Evolutionary conservation across 2,888 invertebrate species (phyloP), one percentile per base, ranked within the genome.

Genomic region (Melieria crassipennis): DNA sequence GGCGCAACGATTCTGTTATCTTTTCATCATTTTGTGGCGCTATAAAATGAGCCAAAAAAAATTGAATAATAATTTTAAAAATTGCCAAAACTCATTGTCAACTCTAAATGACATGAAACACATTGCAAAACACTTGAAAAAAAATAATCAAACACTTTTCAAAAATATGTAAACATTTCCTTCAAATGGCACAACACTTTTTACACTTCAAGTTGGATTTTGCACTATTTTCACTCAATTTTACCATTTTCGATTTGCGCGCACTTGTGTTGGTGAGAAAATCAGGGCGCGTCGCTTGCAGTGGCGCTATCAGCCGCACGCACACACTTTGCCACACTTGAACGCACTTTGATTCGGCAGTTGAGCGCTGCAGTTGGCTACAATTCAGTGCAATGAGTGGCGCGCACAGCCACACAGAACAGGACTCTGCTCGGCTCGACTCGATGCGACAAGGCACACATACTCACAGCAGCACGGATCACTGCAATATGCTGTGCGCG

Each of bases 401-500:
- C 48, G 48, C 43, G 60, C 16, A 60, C 46, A 16, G 10, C 57
- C 42, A 46, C 60, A 60, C 55, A 47, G 30, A 52, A 58, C 50
- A 16, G 16, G 16, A 65, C 56, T 30, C 3, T 30, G 30, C 3
- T 30, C 30, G 30, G 30, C 30, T 30, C 30, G 30, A 30, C 30
- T 30, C 30, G 30, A 30, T 30, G 30, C 30, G 30, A 30, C 30
- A 30, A 1, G 30, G 30, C 30, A 30, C 67, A 67, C 75, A 79
- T 77, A 74, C 70, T 73, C 71, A 75, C 78, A 79, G 81, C 75
- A 79, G 78, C 79, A 77, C 81, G 82, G 75, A 79, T 79, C 77
- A 78, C 77, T 76, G 77, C 75, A 80, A 79, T 82, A 80, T 81
- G 80, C 72, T 77, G 70, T 63, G 73, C 68, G 69, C 72, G 65